These are phyloP conservation scores for Acleris emargana DNA, from an alignment of 2,888 invertebrate species.

Conservation along the genomic window DNA sequence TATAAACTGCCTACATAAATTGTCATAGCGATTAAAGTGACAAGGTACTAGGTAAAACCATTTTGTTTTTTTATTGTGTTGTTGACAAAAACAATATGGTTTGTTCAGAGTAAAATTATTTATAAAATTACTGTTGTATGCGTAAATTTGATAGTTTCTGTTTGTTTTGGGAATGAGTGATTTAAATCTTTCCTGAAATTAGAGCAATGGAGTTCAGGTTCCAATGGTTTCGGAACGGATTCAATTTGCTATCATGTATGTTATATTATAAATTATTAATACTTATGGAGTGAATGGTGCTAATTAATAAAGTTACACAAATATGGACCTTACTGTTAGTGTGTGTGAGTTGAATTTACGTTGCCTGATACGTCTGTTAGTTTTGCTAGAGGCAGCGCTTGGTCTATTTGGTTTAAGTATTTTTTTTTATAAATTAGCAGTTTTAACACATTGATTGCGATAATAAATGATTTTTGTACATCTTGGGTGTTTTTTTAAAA, in stretches of 20 bases:
- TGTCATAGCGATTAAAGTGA: too few relatives aligned
- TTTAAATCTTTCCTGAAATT: neutral
- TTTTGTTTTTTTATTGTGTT: too few relatives aligned
- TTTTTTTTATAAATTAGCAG: neutral
- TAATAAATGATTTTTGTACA: conserved; percentile 8
- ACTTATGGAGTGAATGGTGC: neutral
- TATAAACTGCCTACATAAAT: too few relatives aligned
- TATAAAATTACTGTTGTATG: too few relatives aligned
- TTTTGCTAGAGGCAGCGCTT: conserved; percentile 10
- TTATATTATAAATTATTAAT: neutral
- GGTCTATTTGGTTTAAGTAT: neutral
- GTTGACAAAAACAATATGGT: too few relatives aligned
- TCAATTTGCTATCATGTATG: neutral
- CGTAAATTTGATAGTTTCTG: too few relatives aligned
- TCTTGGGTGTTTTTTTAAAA: neutral
- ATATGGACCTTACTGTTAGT: neutral
- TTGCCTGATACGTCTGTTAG: neutral
- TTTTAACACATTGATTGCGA: neutral
- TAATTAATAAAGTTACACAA: neutral
- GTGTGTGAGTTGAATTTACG: conserved; percentile 2
- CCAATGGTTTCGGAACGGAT: too few relatives aligned
- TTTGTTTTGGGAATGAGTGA: too few relatives aligned
- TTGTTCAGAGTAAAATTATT: too few relatives aligned
- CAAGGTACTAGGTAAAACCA: too few relatives aligned
- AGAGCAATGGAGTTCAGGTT: neutral